Percentiles rank a stretch among this genome's conserved stretches.
Evolutionary conservation across 1,140 invertebrate species (phyloP).

Genomic region (Pemphigus obesinymphae): DNA sequence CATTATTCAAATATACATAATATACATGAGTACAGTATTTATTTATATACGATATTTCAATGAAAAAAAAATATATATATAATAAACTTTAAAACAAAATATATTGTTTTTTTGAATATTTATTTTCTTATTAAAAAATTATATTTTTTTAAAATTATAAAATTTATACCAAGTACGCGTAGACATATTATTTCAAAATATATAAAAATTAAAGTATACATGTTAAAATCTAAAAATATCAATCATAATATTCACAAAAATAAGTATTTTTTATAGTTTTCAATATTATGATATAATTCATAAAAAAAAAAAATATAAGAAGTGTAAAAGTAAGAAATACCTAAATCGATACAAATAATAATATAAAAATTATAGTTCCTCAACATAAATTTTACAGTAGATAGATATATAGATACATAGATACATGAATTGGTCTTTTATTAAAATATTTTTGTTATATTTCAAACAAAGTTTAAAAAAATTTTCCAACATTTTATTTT

Average conservation of each 20-base stretch:
- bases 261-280: background rate
- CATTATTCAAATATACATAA: background rate
- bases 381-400: background rate
- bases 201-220: background rate
- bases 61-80: too few relatives aligned
- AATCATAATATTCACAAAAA: background rate
- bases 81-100: background rate
- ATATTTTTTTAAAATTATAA: background rate
- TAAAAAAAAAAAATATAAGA: background rate
- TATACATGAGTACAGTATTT: too few relatives aligned
- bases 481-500: background rate
- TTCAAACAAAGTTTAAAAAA: background rate
- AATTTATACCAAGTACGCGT: background rate
- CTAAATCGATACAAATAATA: background rate
- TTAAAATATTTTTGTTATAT: background rate
- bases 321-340: background rate
- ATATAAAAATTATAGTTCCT: background rate
- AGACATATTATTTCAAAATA: background rate
- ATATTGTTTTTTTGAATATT: background rate
- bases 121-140: background rate
- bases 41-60: background rate
- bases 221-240: background rate
- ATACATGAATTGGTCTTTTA: background rate
- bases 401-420: background rate
- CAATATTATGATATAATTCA: background rate